Base-by-base conservation (phyloP, 1,140 invertebrate genomes). In the Stenopsyche tienmushanensis region DNA sequence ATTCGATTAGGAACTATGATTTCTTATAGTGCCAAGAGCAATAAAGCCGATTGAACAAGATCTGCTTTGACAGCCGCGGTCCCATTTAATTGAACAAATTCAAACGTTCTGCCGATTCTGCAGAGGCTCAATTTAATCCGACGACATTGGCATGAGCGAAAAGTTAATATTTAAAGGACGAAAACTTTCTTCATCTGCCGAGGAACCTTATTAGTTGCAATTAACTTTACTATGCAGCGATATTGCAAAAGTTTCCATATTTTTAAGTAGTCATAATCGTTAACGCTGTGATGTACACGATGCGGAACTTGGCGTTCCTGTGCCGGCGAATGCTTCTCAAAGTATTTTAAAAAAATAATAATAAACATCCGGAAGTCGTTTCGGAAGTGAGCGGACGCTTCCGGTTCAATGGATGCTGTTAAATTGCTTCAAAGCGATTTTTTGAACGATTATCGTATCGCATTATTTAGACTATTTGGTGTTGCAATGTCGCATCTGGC, bases 401-500 rank as follows among this genome's bases (percentile, higher is more conserved):
- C 13, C 29, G 29, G 5, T 13, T 13, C 29, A 34, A 7, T 34
- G 5, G 29, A n/a, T n/a, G n/a, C n/a, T 34, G 13, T 34, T 7
- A 7, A 34, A 7, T 7, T 34, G 5, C 13, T 34, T 34, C 13
- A 34, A 7, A 34, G 5, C 13, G 5, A 34, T 7, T 7, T 34
- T 34, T 5, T 13, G 29, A 34, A 7, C 5, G 29, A 34, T 7
- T 34, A 34, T 34, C 5, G 13, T 34, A 7, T 34, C 29, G n/a
- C n/a, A n/a, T n/a, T n/a, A n/a, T n/a, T n/a, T 34, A 13, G 5
- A 7, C 5, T 34, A 34, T 34, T 34, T 13, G n/a, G 34, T 57
- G 54, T 57, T 39, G 34, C 54, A 42, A 17, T 57, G 54, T 42
- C 54, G 21, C 54, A 57, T 57, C 54, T 57, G 54, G 34, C 21